Evolutionary conservation across 2,797 vertebrate species (phyloP), one percentile per base, ranked within the genome.

Genomic region (Heterohyrax brucei): DNA sequence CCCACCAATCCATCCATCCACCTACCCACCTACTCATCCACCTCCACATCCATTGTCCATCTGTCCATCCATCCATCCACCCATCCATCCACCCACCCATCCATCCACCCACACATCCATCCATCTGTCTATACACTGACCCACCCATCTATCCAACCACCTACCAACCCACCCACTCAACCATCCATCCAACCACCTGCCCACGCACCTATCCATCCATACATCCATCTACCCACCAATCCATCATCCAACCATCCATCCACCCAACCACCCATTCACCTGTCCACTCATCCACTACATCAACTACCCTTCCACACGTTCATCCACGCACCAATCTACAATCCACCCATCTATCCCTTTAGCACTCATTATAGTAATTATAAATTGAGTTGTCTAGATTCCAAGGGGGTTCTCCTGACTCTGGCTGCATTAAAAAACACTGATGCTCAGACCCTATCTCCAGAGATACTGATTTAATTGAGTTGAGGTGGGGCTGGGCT

Each of bases 401-500:
- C 14, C 70, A 81, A 30, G 2, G 53, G 33, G 9, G 22, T 33
- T 87, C 73, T 93, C 59, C 84, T 44, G 66, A 70, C 19, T 61
- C 26, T 30, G 88, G 26, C 89, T 82, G 30, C 76, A 70, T 59
- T 84, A 30, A 85, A 70, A 79, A 73, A 83, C 48, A 77, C 24
- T 0, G 62, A 30, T 79, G n/a, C 9, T n/a, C 72, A 62, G 22
- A 7, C 33, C 30, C 26, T 44, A 73, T 28, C 48, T 13, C 72
- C 28, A 95, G 66, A 82, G 10, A 64, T 62, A 82, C 64, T 80
- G 10, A 68, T 62, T 89, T 91, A 28, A 26, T 92, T 78, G 79
- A 33, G 56, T 70, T 64, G 44, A 19, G 39, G 12, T 81, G 6
- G 30, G 61, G 22, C 46, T 82, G 56, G 89, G 8, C 72, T 87